Percentiles rank a stretch among this genome's conserved stretches.
Evolutionary conservation across 2,888 invertebrate genomes (phyloP).

Genomic region (Ctena decussata): DNA sequence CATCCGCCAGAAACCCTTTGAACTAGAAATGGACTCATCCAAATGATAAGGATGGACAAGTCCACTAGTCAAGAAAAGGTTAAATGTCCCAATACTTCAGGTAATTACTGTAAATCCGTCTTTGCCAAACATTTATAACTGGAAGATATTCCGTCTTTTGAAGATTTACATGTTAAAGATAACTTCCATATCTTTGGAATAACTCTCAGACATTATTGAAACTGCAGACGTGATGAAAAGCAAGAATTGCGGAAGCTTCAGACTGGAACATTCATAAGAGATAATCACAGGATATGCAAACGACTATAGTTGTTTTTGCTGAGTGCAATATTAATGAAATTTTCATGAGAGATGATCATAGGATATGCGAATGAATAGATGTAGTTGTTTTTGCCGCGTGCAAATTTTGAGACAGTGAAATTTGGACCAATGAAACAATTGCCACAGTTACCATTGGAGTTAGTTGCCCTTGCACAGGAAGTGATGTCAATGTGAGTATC

Average conservation of each 20-base stretch:
- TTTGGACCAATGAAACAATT: conserved; percentile 54
- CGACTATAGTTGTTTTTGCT: neutral
- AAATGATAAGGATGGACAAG: too few relatives aligned
- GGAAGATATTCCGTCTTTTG: neutral
- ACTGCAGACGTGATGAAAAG: neutral
- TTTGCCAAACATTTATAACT: too few relatives aligned
- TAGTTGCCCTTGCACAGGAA: conserved; percentile 59
- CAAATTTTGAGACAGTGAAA: neutral
- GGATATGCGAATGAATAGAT: neutral
- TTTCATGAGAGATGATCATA: neutral
- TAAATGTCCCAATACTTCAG: too few relatives aligned
- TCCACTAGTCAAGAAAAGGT: too few relatives aligned
- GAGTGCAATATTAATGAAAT: neutral
- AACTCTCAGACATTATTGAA: neutral
- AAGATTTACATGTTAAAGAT: neutral
- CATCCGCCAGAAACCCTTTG: too few relatives aligned
- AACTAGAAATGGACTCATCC: too few relatives aligned
- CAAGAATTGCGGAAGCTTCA: neutral
- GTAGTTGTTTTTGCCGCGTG: neutral
- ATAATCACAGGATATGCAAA: neutral
- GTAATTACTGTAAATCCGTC: too few relatives aligned
- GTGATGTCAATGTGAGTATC: conserved; percentile 57
- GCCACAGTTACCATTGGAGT: conserved; percentile 47
- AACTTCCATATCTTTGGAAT: neutral
- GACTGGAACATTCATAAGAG: neutral